phyloP scores from a whole-genome alignment of 2,888 invertebrate genomes.

The Caenorhabditis angaria region DNA sequence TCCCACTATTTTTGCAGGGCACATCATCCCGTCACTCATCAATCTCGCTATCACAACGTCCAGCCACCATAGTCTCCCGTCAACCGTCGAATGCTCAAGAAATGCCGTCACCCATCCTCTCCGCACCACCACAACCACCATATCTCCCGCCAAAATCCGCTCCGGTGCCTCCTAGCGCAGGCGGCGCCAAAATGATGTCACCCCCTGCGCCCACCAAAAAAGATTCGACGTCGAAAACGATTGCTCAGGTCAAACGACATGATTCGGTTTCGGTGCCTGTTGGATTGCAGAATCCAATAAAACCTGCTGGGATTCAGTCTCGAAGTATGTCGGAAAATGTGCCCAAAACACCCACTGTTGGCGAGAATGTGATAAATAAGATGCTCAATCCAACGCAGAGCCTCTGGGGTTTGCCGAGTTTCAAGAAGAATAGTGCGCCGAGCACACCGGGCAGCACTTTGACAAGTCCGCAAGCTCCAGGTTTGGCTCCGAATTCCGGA shows the following conservation, averaged over 20 bases:
- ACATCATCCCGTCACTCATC: constrained; percentile 5
- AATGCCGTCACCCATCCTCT: neutral
- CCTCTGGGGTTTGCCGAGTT: neutral
- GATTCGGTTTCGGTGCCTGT: constrained; percentile 34
- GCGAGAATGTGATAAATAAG: too few relatives aligned
- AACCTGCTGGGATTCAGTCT: constrained; percentile 19
- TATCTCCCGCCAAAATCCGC: neutral
- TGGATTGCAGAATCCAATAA: constrained; percentile 5
- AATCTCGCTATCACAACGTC: neutral
- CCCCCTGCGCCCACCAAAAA: constrained; percentile 21
- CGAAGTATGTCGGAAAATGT: constrained; percentile 12
- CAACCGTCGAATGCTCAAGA: neutral
- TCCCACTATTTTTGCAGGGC: neutral
- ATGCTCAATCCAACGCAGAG: neutral
- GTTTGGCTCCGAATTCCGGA: too few relatives aligned
- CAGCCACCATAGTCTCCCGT: neutral
- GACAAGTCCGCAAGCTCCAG: too few relatives aligned
- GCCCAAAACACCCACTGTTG: neutral
- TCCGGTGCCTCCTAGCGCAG: too few relatives aligned
- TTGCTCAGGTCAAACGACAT: constrained; percentile 20
- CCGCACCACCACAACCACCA: constrained; percentile 7
- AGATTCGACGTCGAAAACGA: neutral
- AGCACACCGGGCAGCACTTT: neutral
- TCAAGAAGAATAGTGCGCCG: neutral
- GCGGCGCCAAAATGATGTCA: constrained; percentile 9